Base-by-base conservation (phyloP, 1,140 invertebrate species). In the Probaryconus sp. region DNA sequence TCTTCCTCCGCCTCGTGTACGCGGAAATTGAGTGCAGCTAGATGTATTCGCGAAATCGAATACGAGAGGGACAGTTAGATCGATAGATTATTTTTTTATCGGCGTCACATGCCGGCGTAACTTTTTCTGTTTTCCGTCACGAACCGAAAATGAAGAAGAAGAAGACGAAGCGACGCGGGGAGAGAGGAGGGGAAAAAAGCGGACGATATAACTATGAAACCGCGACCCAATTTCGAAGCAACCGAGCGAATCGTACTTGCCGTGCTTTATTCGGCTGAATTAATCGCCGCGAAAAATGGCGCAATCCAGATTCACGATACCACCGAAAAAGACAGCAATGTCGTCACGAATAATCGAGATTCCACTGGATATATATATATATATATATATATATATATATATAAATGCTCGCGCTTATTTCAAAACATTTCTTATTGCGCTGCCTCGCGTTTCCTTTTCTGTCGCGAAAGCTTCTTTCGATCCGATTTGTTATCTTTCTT, bases 1-100 rank as follows among this genome's bases (percentile, higher is more conserved):
- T 73, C 61, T 73, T 65, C 55, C 33, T 73, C 61, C 65, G 60
- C 55, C 33, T 45, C 38, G 47, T 31, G 40, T 60, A 61, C 47
- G 45, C 69, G 47, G 61, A 73, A 73, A 73, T 73, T 73, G 69
- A 65, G 53, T 65, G 43, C 56, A 63, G 50, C 38, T 53, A 47
- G n/a, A n/a, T 47, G 40, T 35, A 47, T 30, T 53, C 28, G 43
- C 30, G 30, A 30, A 67, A 61, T 67, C 55, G 38, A 67, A 56
- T 73, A 16, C 47, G 48, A 61, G 33, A 37, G 13, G 48, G 53
- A 73, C 11, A 55, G 69, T 55, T 61, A 65, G 35, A 56, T 73
- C 61, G 16, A 73, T 73, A 56, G 56, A 67, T 73, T 64, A 48
- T 47, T 40, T 55, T 72, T 64, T 65, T 56, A 53, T 64, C 60